These are phyloP conservation scores for Globia sparganii DNA, from an alignment of 2,888 invertebrate species.

Conservation along the genomic window DNA sequence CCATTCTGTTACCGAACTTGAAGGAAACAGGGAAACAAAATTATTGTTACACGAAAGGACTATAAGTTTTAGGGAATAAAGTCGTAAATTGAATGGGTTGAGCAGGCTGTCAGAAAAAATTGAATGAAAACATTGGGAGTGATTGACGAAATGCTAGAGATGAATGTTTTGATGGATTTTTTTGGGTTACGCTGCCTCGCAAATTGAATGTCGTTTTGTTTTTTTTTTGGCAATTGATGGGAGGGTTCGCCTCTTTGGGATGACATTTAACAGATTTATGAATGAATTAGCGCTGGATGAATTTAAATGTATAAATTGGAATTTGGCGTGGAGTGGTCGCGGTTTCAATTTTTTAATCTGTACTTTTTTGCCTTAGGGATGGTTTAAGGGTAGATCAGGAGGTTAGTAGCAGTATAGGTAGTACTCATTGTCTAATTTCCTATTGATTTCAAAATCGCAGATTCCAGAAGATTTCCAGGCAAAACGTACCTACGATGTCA, in stretches of 20 bases:
- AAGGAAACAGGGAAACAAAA: constrained; percentile 31
- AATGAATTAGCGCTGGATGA: constrained; percentile 49
- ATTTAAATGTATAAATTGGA: constrained; percentile 25
- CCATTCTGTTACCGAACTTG: constrained; percentile 39
- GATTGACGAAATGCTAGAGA: constrained; percentile 71
- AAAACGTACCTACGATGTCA: background rate
- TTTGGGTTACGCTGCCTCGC: constrained; percentile 56
- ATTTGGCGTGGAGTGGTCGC: constrained; percentile 7
- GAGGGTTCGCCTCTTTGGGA: constrained; percentile 49
- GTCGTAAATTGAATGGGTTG: constrained; percentile 33
- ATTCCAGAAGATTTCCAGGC: background rate
- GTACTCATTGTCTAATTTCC: background rate
- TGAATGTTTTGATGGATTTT: constrained; percentile 71
- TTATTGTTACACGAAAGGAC: constrained; percentile 3
- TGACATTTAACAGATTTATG: constrained; percentile 59
- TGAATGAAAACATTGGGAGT: constrained; percentile 73
- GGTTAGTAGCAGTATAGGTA: background rate
- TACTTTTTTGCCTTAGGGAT: background rate
- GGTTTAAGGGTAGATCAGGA: background rate
- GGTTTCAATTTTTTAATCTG: background rate
- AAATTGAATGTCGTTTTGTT: constrained; percentile 66
- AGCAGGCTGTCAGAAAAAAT: constrained; percentile 69
- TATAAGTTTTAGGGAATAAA: constrained; percentile 8
- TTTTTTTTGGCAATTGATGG: constrained; percentile 54
- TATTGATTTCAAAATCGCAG: too few species aligned